phyloP scores from a whole-genome alignment of 2,888 invertebrate genomes.

The Drosophila nr. perissopoda region DNA sequence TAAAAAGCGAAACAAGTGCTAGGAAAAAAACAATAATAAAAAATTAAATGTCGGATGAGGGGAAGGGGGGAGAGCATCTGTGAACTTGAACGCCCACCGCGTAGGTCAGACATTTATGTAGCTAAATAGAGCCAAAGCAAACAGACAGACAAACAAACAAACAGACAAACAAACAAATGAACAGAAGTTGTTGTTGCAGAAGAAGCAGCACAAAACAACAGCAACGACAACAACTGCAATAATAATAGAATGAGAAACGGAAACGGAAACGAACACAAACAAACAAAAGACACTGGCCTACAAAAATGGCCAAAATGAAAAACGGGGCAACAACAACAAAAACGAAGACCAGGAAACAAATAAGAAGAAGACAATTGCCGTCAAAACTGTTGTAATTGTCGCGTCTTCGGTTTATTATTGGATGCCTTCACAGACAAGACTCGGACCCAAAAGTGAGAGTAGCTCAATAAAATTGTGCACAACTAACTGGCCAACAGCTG shows the following conservation, averaged over 20 bases:
- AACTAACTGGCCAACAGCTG: background rate
- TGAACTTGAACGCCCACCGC: conserved; percentile 47
- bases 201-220: conserved; percentile 5
- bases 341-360: conserved; percentile 1
- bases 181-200: conserved; percentile 1
- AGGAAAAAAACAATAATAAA: background rate
- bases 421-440: background rate
- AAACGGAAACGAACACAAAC: conserved; percentile 30
- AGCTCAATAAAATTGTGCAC: background rate
- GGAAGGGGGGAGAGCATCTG: conserved; percentile 52
- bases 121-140: conserved; percentile 37
- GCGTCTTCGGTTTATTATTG: conserved; percentile 28
- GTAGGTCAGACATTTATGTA: conserved; percentile 48
- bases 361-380: conserved; percentile 14
- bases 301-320: conserved; percentile 47
- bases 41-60: background rate
- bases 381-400: conserved; percentile 37
- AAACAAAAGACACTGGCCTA: conserved; percentile 38
- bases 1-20: conserved; percentile 45
- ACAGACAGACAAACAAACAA: conserved; percentile 14
- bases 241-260: conserved; percentile 37
- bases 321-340: conserved; percentile 10
- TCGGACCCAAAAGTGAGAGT: background rate
- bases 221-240: conserved; percentile 15
- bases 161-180: background rate